These are phyloP conservation scores for Drosophila chauvacae DNA, from an alignment of 1,140 invertebrate species.

Conservation along the genomic window DNA sequence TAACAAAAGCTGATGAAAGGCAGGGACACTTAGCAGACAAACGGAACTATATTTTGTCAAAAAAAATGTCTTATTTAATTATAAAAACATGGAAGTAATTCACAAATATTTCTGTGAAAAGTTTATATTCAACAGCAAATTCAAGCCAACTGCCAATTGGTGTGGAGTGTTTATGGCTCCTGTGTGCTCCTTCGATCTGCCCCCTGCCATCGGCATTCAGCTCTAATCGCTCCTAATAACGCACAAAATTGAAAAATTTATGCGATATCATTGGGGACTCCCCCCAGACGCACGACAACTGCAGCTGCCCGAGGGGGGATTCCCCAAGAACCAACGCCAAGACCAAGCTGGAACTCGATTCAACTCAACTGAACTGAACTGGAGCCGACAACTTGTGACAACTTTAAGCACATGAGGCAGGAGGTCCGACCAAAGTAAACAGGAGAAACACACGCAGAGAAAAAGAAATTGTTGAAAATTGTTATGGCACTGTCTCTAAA, in stretches of 20 bases:
- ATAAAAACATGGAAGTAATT: too few relatives aligned
- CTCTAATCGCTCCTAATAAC: slow-evolving; percentile 84
- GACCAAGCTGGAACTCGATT: slow-evolving; percentile 5
- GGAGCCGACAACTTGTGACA: slow-evolving; percentile 78
- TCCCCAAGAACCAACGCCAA: slow-evolving; percentile 3
- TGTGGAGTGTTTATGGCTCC: slow-evolving; percentile 64
- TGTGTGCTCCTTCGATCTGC: slow-evolving; percentile 25
- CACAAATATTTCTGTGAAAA: slow-evolving; percentile 12
- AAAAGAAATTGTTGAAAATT: neutral
- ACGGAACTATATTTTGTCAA: neutral
- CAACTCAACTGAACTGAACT: slow-evolving; percentile 35
- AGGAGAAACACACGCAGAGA: slow-evolving; percentile 16
- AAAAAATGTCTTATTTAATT: too few relatives aligned
- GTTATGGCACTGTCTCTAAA: rapidly evolving
- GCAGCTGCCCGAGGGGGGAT: slow-evolving; percentile 52
- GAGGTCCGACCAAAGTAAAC: slow-evolving; percentile 34
- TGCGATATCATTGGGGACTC: slow-evolving; percentile 80
- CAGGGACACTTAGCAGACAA: neutral
- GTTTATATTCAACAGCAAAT: slow-evolving; percentile 55
- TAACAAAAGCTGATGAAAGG: slow-evolving; percentile 32
- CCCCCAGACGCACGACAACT: slow-evolving; percentile 69
- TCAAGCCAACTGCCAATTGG: slow-evolving; percentile 63
- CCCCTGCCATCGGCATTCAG: slow-evolving; percentile 20
- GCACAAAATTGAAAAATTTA: slow-evolving; percentile 84
- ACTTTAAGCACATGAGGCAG: slow-evolving; percentile 70